A percentile compares a stretch with the other conserved stretches of the same genome.
These are phyloP conservation scores for Sula dactylatra DNA, from an alignment of 2,113 vertebrate genomes.

Conservation along the genomic window DNA sequence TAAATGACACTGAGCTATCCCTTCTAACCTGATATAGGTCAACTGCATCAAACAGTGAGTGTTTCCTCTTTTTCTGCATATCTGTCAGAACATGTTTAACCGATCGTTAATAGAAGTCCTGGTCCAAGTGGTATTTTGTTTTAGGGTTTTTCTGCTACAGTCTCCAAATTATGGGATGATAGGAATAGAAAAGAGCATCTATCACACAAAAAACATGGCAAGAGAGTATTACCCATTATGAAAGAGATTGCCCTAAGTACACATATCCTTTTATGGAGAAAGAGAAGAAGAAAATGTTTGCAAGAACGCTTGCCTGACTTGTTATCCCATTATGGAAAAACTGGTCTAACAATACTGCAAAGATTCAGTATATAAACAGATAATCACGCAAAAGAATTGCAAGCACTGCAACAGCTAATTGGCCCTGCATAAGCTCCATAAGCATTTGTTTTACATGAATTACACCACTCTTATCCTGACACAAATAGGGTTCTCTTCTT, in stretches of 20 bases:
- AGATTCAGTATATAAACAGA: conserved; percentile 18
- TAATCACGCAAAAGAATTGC: not conserved
- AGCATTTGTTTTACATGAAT: conserved; percentile 12
- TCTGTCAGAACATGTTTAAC: not conserved
- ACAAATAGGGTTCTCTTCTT: not conserved
- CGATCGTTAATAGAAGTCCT: not conserved
- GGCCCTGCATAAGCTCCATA: not conserved
- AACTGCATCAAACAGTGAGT: not conserved
- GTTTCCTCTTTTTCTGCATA: not conserved
- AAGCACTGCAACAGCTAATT: conserved; percentile 23
- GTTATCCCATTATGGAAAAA: conserved; percentile 41
- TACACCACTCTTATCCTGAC: not conserved
- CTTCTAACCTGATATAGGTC: not conserved
- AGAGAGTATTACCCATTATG: not conserved
- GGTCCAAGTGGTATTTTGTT: not conserved
- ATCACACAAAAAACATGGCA: not conserved
- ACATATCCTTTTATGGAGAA: conserved; percentile 51
- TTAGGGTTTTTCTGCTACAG: not conserved
- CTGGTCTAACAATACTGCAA: conserved; percentile 15
- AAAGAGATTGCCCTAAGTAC: not conserved
- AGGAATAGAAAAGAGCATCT: not conserved
- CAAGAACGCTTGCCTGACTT: conserved; percentile 11
- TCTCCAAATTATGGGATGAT: not conserved
- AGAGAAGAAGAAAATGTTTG: conserved; percentile 8
- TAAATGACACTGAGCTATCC: not conserved